Base-by-base conservation (phyloP, 2,797 vertebrate genomes). In the Cryptoprocta ferox region DNA sequence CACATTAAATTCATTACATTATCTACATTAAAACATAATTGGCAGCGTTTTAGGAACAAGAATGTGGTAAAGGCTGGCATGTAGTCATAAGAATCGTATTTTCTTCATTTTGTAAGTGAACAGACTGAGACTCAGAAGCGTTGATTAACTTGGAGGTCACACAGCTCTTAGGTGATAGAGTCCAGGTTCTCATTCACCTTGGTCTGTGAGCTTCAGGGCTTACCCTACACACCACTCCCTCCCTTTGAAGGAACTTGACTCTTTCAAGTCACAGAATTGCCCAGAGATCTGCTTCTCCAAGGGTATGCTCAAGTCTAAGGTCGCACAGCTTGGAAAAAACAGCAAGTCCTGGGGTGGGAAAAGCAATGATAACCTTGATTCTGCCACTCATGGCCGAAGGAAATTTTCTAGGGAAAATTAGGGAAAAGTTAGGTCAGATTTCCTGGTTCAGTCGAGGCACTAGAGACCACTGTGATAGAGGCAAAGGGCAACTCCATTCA, bases 71-170 rank as follows among this genome's bases (percentile, higher is more conserved):
- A 39, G 86, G 24, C 63, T 95, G 75, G 30, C 70, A 78, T 81
- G 95, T 81, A 94, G 92, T 87, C 37, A 56, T 56, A 83, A 53
- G 32, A 92, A 82, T 48, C 28, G 2, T 32, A 78, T 95, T 66
- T 75, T 95, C n/a, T 30, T 96, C 32, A 85, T 90, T 91, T 86
- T 92, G 56, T 14, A 90, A 75, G 5, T 37, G 70, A 94, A 59
- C 75, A 86, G 89, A 68, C 9, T 16, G 37, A 82, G n/a, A 66
- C 42, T 95, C 35, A 32, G 59, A 70, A 92, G 63, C 11, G 12
- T 65, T 68, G 63, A 83, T 82, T 59, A 59, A 50, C 30, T 65
- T 42, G 32, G 39, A 91, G 80, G n/a, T 63, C 66, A 48, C 32
- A 59, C 26, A 65, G 70, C 45, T 87, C 75, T 80, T 39, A 37